These are phyloP conservation scores for Habropoda laboriosa DNA, from an alignment of 1,140 invertebrate species.

Conservation along the genomic window DNA sequence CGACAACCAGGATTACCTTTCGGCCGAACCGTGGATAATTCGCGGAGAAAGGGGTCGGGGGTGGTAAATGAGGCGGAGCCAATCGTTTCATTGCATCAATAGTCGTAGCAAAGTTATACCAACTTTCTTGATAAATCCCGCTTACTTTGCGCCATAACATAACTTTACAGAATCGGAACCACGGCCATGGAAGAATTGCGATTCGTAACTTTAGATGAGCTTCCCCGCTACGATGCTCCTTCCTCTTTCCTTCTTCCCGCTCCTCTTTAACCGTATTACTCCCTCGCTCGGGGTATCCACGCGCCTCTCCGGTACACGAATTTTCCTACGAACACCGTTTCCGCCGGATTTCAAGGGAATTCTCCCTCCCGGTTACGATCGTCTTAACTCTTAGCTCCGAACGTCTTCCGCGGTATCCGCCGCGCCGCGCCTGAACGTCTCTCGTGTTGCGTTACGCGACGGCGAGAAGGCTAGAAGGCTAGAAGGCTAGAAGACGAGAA, in stretches of 20 bases:
- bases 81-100: conserved; percentile 82
- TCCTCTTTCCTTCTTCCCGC: conserved; percentile 46
- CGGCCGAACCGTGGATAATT: conserved; percentile 35
- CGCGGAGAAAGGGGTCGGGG: conserved; percentile 47
- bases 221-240: conserved; percentile 66
- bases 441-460: no score
- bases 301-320: conserved; percentile 48
- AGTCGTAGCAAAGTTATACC: conserved; percentile 80
- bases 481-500: not conserved
- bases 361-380: conserved; percentile 50
- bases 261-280: conserved; percentile 74
- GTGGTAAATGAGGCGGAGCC: conserved; percentile 79
- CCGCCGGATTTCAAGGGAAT: conserved; percentile 63
- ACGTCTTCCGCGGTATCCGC: conserved; percentile 40
- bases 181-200: conserved; percentile 81
- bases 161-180: conserved; percentile 81
- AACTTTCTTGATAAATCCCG: conserved; percentile 82
- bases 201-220: conserved; percentile 82
- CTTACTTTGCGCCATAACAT: conserved; percentile 82
- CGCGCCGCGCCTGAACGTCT: no score
- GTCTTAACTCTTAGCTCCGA: conserved; percentile 32
- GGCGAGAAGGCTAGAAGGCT: no score
- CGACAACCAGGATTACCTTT: conserved; percentile 63
- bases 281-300: conserved; percentile 59
- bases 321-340: conserved; percentile 66